Percentiles rank a stretch among this genome's conserved stretches.
Evolutionary conservation across 2,888 invertebrate species (phyloP).

Genomic region (Dicranocentrus wangi): DNA sequence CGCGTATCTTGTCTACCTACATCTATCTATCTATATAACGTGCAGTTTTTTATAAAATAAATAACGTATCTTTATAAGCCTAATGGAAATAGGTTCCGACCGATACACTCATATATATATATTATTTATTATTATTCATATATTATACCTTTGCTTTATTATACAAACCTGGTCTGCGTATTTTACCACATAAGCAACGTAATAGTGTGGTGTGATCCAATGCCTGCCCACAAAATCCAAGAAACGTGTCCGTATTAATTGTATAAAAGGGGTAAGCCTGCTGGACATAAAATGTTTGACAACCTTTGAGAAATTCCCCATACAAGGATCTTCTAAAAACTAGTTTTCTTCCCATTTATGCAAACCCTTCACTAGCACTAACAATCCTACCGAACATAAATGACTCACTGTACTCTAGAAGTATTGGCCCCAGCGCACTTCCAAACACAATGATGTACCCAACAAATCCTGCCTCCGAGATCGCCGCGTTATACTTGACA

Average conservation of each 20-base stretch:
- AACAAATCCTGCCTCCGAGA: not conserved
- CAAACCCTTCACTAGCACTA: not conserved
- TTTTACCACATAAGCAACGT: too few relatives aligned
- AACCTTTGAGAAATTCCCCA: not conserved
- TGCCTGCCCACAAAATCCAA: conserved; percentile 7
- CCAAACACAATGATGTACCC: conserved; percentile 4
- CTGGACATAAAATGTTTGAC: conserved; percentile 24
- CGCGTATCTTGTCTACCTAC: too few relatives aligned
- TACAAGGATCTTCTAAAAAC: not conserved
- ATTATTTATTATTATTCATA: too few relatives aligned
- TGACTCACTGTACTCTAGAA: not conserved
- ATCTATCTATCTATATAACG: too few relatives aligned
- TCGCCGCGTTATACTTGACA: not conserved
- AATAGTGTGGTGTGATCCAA: conserved; percentile 11
- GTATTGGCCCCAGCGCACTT: not conserved
- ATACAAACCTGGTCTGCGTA: too few relatives aligned
- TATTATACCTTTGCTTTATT: too few relatives aligned
- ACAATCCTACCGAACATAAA: conserved; percentile 8
- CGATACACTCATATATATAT: too few relatives aligned
- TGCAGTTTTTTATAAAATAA: too few relatives aligned
- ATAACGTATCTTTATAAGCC: too few relatives aligned
- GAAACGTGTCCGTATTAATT: conserved; percentile 20
- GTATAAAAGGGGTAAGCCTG: conserved; percentile 31
- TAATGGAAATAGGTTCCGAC: too few relatives aligned
- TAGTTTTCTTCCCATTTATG: not conserved